Percentiles rank a stretch among this genome's conserved stretches.
Conservation (phyloP, 2,888 invertebrate genomes). For the Pherbina coryleti region DNA sequence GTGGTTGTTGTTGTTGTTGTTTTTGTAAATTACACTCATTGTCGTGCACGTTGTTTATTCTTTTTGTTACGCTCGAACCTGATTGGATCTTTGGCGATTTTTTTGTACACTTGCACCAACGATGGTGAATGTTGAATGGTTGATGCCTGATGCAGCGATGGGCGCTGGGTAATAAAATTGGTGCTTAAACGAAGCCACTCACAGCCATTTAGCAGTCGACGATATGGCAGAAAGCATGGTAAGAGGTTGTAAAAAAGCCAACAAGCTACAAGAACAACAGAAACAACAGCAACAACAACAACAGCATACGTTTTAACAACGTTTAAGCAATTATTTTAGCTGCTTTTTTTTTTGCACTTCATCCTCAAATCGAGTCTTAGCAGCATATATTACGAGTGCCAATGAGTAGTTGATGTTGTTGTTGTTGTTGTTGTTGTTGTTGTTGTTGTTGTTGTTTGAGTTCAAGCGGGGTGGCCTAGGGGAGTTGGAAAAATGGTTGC, state of each 20-base stretch:
- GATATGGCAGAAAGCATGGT: conserved; percentile 59
- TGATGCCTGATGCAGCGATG: conserved; percentile 29
- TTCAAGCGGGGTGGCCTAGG: neutral
- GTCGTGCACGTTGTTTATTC: neutral
- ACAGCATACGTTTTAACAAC: conserved; percentile 18
- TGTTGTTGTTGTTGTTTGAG: conserved; percentile 13
- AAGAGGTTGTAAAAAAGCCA: conserved; percentile 9
- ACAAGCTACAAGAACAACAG: conserved; percentile 26
- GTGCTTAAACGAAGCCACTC: conserved; percentile 67
- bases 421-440: conserved; percentile 13
- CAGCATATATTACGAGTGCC: conserved; percentile 26
- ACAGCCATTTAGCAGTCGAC: conserved; percentile 66
- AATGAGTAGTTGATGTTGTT: conserved; percentile 23
- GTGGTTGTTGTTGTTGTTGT: conserved; percentile 12
- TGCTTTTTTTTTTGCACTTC: neutral
- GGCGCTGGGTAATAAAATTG: conserved; percentile 61
- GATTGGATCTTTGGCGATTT: conserved; percentile 59
- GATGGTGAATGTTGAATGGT: conserved; percentile 29
- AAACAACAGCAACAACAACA: conserved; percentile 22
- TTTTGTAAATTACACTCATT: conserved; percentile 1
- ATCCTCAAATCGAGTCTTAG: neutral
- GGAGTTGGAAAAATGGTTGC: neutral
- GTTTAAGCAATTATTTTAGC: conserved; percentile 42
- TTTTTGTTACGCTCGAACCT: conserved; percentile 48
- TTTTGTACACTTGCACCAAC: conserved; percentile 49